phyloP scores from a whole-genome alignment of 1,140 invertebrate species.

The Palaemon carinicauda region DNA sequence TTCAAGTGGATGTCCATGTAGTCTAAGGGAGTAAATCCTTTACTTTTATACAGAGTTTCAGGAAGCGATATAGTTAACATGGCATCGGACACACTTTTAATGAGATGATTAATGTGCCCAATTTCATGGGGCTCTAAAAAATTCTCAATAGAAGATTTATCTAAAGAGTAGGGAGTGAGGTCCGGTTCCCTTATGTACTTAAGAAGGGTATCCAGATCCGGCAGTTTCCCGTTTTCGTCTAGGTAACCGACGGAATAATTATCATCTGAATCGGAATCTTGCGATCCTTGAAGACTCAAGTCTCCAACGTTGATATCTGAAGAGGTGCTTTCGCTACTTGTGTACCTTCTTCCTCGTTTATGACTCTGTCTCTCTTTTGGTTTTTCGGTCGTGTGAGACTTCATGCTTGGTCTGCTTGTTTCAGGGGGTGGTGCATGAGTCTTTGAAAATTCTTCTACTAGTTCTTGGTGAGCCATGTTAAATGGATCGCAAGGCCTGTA shows the following conservation, averaged over 20 bases:
- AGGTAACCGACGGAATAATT: not conserved
- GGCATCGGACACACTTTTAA: constrained; percentile 53
- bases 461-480: constrained; percentile 29
- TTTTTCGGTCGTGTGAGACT: not conserved
- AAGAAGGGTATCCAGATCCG: constrained; percentile 42
- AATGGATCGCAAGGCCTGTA: constrained; percentile 35
- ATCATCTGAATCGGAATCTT: constrained; percentile 37
- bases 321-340: constrained; percentile 9
- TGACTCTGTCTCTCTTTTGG: not conserved
- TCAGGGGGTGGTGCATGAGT: not conserved
- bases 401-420: not conserved
- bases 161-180: constrained; percentile 21
- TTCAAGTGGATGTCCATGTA: constrained; percentile 53
- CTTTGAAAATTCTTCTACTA: constrained; percentile 16
- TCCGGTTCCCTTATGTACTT: constrained; percentile 43
- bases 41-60: constrained; percentile 48
- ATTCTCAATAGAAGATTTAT: constrained; percentile 37
- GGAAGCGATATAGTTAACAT: constrained; percentile 44
- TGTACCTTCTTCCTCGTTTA: not conserved
- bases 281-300: constrained; percentile 13
- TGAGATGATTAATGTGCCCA: constrained; percentile 54
- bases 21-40: constrained; percentile 48
- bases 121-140: constrained; percentile 54
- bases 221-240: not conserved
- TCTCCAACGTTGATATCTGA: constrained; percentile 13